Percentiles rank a stretch among this genome's conserved stretches.
Evolutionary conservation across 1,140 invertebrate species (phyloP).

Genomic region (Drosophila parvula): DNA sequence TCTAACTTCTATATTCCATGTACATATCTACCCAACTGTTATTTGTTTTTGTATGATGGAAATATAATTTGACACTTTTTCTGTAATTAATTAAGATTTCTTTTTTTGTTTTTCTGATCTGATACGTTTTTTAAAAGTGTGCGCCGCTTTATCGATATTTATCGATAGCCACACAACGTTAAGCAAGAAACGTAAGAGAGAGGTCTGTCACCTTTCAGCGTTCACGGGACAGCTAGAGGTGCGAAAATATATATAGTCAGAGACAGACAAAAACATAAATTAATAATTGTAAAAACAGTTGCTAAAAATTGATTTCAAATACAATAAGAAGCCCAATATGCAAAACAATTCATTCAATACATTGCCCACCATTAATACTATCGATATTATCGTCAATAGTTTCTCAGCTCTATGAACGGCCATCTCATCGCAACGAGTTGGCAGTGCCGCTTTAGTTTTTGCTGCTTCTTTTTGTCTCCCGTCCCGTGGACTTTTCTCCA

Average conservation of each 20-base stretch:
- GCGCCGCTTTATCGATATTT: not conserved
- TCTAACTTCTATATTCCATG: constrained; percentile 47
- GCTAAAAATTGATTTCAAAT: too few species aligned
- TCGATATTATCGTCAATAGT: not conserved
- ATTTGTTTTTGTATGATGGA: constrained; percentile 17
- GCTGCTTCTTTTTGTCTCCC: constrained; percentile 27
- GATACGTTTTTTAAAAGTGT: not conserved
- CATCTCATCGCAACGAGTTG: constrained; percentile 5
- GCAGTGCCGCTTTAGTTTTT: constrained; percentile 5
- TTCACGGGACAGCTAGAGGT: not conserved
- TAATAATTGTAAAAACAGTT: too few species aligned
- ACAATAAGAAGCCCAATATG: too few species aligned
- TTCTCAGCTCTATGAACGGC: not conserved
- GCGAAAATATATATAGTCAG: too few species aligned
- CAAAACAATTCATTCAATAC: too few species aligned
- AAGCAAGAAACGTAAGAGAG: not conserved
- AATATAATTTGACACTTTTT: constrained; percentile 23
- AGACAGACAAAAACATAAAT: too few species aligned
- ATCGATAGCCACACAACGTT: not conserved
- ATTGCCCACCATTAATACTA: not conserved
- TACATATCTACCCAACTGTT: constrained; percentile 47
- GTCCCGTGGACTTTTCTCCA: constrained; percentile 39
- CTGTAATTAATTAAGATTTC: not conserved
- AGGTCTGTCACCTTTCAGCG: not conserved
- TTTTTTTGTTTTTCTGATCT: not conserved